Conservation (phyloP, 2,888 invertebrate genomes). For the Odontothrips loti region DNA sequence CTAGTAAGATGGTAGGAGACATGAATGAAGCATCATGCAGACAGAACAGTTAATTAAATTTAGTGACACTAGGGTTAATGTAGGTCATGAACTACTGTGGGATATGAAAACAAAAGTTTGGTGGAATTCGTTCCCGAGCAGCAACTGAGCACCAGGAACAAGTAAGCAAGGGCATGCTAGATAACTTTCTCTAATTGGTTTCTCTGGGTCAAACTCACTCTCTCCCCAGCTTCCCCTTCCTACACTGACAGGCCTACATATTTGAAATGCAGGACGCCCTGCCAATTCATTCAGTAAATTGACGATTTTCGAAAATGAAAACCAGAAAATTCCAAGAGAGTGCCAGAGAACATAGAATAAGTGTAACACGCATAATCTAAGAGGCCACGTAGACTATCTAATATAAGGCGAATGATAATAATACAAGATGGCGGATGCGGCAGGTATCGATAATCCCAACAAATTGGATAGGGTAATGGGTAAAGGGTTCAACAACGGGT, state of each 20-base stretch:
- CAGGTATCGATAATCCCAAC: not conserved
- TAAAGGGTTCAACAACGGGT: constrained; percentile 46
- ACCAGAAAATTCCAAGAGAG: not conserved
- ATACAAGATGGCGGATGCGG: constrained; percentile 26
- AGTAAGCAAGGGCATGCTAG: not conserved
- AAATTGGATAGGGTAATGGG: constrained; percentile 36
- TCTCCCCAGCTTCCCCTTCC: not conserved
- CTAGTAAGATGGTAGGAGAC: too few species aligned
- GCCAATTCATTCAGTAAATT: too few species aligned
- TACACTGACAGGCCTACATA: not conserved
- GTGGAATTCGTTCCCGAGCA: too few species aligned
- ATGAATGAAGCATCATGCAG: too few species aligned
- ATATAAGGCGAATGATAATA: not conserved
- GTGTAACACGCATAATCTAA: not conserved
- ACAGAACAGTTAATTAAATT: too few species aligned
- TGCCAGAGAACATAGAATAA: not conserved
- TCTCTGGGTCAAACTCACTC: not conserved
- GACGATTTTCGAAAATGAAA: too few species aligned
- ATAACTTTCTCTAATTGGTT: not conserved
- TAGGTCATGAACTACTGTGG: too few species aligned
- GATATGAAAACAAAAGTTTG: too few species aligned
- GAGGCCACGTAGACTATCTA: not conserved
- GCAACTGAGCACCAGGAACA: too few species aligned
- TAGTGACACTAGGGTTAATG: too few species aligned
- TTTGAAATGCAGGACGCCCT: not conserved